Evolutionary conservation across 2,888 invertebrate species (phyloP), one percentile per base, ranked within the genome.

Genomic region (Xanthorhoe spadicearia): DNA sequence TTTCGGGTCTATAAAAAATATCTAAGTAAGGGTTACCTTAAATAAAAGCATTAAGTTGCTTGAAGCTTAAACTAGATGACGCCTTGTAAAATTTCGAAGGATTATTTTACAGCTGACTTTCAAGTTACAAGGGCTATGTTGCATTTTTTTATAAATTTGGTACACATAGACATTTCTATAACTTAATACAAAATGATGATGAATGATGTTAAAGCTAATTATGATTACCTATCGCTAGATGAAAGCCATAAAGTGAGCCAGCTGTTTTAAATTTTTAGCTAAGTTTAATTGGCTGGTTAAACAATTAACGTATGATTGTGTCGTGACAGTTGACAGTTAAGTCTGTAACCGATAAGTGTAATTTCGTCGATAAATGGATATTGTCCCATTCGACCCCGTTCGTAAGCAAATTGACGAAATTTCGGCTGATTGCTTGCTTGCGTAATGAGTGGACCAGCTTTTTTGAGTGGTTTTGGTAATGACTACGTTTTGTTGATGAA

Each of bases 301-400:
- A 72, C 71, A 74, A 75, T 75, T 73, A 75, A 73, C 69, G 69
- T 56, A 59, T 53, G 71, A 74, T 72, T 72, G 63, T 73, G 68
- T 64, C 74, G 72, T 72, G 74, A 73, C 71, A 70, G 63, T 54
- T 65, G 69, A 65, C 70, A 57, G 66, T 73, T 72, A 72, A 72
- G 46, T 57, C 69, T 73, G 64, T 69, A 71, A 72, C 69, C 55
- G 69, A 68, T 72, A 75, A 68, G 60, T 60, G 57, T 61, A 64
- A 61, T 70, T 71, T 69, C 65, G 50, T 58, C 63, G 55, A 58
- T 69, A 67, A 70, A 63, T 64, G 70, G 61, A 67, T 68, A 62
- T 67, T 61, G 61, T 65, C 54, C 43, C 53, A 49, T 28, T 28
- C 61, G 46, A 51, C 50, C 56, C 46, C 53, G 58, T 48, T 56